Evolutionary conservation across 1,140 invertebrate species (phyloP), one percentile per base, ranked within the genome.

Genomic region (Leptopilina clavipes): DNA sequence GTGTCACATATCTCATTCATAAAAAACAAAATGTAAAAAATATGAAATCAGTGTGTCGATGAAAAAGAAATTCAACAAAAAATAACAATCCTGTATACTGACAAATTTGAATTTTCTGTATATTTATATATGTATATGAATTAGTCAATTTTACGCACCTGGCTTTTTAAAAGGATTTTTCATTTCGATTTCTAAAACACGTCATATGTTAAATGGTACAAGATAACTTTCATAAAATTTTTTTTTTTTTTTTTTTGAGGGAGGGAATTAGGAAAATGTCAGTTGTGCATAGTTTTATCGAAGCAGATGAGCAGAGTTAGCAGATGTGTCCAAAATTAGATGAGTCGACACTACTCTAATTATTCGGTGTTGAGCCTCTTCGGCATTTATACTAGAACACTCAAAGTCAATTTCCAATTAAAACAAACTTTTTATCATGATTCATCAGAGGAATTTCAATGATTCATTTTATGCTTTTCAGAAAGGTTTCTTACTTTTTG

Each of bases 311-410:
- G 48, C 48, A 17, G 14, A 52, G 48, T 52, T 52, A 52, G 48
- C 48, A 52, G 48, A 52, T 52, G 48, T n/a, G 12, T 52, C 48
- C 48, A 52, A 52, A 52, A 52, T 52, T 52, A 52, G 48, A 52
- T 52, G 48, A 52, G 48, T 52, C 48, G 48, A 52, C 48, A 52
- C 48, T 52, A 52, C 48, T 52, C 48, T 52, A 52, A 52, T 52
- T 52, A 52, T 52, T 52, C 48, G 14, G 14, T n/a, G 48, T 52
- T 52, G 17, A 52, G 48, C 14, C 48, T 52, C 14, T 52, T 52
- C n/a, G 48, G 48, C 48, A 52, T 52, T 52, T 52, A 52, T 52
- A 52, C n/a, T n/a, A 52, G 14, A 52, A 52, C 48, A 17, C 14
- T 52, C 14, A 52, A 17, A 52, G 48, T 52, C 48, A 52, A 52